Percentiles rank a stretch among this genome's conserved stretches.
phyloP scores from a whole-genome alignment of 2,113 vertebrate species.

The Leptobrachium ailaonicum region DNA sequence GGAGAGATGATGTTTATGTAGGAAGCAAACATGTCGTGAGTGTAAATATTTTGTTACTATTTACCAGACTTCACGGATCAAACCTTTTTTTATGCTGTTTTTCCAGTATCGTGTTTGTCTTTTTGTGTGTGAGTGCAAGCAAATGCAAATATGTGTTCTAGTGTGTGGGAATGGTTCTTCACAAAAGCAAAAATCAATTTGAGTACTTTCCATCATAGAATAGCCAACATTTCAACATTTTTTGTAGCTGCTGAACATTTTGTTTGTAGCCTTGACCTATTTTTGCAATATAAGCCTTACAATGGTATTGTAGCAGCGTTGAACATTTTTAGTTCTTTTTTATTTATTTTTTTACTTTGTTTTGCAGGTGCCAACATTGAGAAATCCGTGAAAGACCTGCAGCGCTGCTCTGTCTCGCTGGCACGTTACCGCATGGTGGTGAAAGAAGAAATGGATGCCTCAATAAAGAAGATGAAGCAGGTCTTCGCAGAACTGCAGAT shows the following conservation, averaged over 20 bases:
- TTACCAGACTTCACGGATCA: too few species aligned
- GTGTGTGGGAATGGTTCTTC: too few species aligned
- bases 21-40: neutral
- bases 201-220: too few species aligned
- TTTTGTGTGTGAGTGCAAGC: too few species aligned
- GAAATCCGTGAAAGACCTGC: slow-evolving; percentile 93
- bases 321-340: neutral
- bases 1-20: too few species aligned
- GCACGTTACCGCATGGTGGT: slow-evolving; percentile 91
- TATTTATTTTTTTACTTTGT: neutral
- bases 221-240: neutral
- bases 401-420: slow-evolving; percentile 88
- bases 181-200: too few species aligned
- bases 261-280: neutral
- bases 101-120: too few species aligned
- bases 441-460: slow-evolving; percentile 92
- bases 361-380: slow-evolving; percentile 87
- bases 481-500: slow-evolving; percentile 90
- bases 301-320: too few species aligned
- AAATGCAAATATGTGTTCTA: too few species aligned
- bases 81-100: too few species aligned
- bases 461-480: slow-evolving; percentile 94
- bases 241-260: neutral
- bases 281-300: neutral
- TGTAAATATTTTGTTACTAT: too few species aligned